phyloP scores from a whole-genome alignment of 2,797 vertebrate species.

The Vultur gryphus region DNA sequence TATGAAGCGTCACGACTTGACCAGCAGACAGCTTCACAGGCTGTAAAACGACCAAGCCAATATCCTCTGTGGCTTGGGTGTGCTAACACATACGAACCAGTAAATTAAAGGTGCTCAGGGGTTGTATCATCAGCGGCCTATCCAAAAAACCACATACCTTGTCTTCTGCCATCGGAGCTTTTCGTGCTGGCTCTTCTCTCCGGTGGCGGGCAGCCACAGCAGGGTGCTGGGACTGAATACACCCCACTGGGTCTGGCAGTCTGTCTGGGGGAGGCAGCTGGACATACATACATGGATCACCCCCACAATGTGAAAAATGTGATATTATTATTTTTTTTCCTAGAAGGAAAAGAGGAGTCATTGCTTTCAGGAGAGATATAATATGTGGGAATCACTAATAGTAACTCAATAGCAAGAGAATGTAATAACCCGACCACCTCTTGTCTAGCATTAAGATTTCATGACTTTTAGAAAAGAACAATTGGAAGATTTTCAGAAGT shows the following conservation, averaged over 20 bases:
- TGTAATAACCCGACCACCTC: background rate
- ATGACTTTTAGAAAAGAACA: background rate
- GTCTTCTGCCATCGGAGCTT: background rate
- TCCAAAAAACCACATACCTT: background rate
- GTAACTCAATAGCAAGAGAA: background rate
- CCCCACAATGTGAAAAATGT: background rate
- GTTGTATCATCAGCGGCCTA: background rate
- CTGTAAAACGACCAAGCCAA: background rate
- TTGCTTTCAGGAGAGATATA: background rate
- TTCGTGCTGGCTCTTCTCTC: background rate
- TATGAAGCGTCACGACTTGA: background rate
- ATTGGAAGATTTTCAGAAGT: background rate
- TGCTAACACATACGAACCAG: background rate
- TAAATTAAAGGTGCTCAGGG: background rate
- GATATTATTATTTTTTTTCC: background rate
- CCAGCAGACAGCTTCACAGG: background rate
- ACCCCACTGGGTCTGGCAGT: background rate
- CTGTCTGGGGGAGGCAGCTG: background rate
- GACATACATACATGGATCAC: background rate
- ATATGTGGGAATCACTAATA: background rate
- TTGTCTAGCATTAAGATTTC: background rate
- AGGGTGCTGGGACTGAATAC: background rate
- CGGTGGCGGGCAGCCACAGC: background rate
- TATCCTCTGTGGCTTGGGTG: background rate
- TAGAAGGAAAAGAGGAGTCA: background rate